A percentile compares a stretch with the other conserved stretches of the same genome.
Conservation (phyloP, 1,140 invertebrate genomes). For the Eupeodes corollae region DNA sequence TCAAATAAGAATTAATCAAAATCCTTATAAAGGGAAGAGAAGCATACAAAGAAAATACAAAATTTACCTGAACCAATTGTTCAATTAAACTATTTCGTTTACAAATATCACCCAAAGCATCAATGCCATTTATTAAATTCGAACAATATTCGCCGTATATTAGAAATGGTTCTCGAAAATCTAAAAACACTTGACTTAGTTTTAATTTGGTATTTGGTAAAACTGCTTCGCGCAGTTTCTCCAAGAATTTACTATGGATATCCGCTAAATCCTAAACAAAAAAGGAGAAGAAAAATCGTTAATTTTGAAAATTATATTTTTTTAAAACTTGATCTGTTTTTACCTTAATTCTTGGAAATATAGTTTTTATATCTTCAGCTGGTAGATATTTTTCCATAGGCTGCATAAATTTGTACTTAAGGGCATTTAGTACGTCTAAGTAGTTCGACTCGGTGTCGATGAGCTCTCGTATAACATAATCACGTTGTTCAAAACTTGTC, state of each 20-base stretch:
- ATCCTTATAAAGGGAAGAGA: neutral
- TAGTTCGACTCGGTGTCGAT: conserved; percentile 96
- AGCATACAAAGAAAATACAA: neutral
- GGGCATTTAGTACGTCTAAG: conserved; percentile 81
- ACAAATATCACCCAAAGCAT: conserved; percentile 61
- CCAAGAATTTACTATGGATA: conserved; percentile 74
- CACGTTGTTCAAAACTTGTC: conserved; percentile 71
- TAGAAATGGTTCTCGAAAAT: conserved; percentile 80
- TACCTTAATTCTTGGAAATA: conserved; percentile 86
- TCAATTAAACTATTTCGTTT: conserved; percentile 41
- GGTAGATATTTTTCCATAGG: conserved; percentile 62
- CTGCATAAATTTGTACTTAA: conserved; percentile 69
- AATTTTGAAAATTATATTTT: neutral
- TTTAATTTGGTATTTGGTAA: conserved; percentile 38
- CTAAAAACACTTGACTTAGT: conserved; percentile 70
- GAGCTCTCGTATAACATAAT: conserved; percentile 91
- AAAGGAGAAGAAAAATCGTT: too few species aligned
- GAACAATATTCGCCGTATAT: conserved; percentile 94
- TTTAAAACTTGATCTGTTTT: conserved; percentile 15
- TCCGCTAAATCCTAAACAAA: conserved; percentile 62
- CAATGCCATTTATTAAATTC: conserved; percentile 73
- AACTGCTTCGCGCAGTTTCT: conserved; percentile 63
- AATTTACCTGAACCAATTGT: conserved; percentile 23
- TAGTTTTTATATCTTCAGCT: conserved; percentile 60
- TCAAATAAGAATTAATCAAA: neutral